Percentiles rank a stretch among this genome's conserved stretches.
These are phyloP conservation scores for Schizaphis graminum DNA, from an alignment of 2,888 invertebrate genomes.

Conservation along the genomic window DNA sequence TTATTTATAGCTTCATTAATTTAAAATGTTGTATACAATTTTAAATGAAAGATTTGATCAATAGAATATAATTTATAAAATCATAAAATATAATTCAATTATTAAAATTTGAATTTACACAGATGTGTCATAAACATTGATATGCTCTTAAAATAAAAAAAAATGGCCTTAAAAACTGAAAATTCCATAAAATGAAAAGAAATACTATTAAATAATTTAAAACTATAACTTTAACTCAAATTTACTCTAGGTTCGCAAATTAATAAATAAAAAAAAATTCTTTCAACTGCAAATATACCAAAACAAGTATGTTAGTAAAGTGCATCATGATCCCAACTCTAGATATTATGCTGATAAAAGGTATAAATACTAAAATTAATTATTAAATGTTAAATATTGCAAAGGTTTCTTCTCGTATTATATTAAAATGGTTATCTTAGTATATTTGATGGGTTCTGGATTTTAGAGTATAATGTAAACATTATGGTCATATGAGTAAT, in stretches of 20 bases:
- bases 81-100: background rate
- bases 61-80: background rate
- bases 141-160: background rate
- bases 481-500: background rate
- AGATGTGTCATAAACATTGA: background rate
- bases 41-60: background rate
- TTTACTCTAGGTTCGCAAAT: background rate
- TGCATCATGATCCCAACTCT: background rate
- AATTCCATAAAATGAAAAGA: background rate
- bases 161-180: background rate
- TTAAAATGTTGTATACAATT: background rate
- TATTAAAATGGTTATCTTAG: background rate
- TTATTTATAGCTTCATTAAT: background rate
- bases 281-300: background rate
- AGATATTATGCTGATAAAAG: background rate
- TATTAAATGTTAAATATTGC: no score
- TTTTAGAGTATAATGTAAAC: background rate
- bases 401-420: background rate
- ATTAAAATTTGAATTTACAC: background rate
- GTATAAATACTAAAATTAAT: background rate
- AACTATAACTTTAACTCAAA: background rate
- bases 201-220: background rate
- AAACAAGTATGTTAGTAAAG: background rate
- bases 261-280: background rate
- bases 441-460: background rate